Evolutionary conservation across 1,140 invertebrate genomes (phyloP).

Genomic region (Cheumatopsyche charites): DNA sequence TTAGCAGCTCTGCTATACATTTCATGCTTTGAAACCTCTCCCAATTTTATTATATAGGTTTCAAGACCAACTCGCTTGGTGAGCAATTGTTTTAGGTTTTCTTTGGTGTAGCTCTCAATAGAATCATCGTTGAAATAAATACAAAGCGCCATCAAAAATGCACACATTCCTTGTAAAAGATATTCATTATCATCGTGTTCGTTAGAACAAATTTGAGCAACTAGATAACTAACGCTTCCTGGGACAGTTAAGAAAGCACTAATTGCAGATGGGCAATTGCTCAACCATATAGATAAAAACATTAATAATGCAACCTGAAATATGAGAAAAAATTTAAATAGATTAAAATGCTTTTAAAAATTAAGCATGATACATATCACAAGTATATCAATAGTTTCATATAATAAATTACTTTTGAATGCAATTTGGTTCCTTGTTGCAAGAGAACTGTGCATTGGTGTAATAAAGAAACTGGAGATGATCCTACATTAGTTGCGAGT

Average conservation of each 20-base stretch:
- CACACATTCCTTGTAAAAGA: constrained; percentile 88
- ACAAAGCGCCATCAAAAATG: constrained; percentile 93
- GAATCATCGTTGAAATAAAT: constrained; percentile 92
- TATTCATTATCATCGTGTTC: constrained; percentile 89
- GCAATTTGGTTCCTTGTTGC: constrained; percentile 84
- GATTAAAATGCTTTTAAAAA: background rate
- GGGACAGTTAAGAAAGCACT: constrained; percentile 82
- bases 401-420: constrained; percentile 70
- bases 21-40: constrained; percentile 87
- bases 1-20: constrained; percentile 90
- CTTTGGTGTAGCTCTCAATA: constrained; percentile 78
- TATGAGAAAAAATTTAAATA: background rate
- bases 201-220: constrained; percentile 75
- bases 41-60: constrained; percentile 84
- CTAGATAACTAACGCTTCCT: constrained; percentile 86
- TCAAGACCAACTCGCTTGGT: constrained; percentile 92
- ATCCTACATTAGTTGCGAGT: constrained; percentile 84
- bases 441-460: constrained; percentile 86
- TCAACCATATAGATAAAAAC: constrained; percentile 88
- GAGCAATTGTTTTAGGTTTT: constrained; percentile 81
- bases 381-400: no score
- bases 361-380: background rate
- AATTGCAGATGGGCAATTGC: constrained; percentile 83
- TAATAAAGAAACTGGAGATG: constrained; percentile 84
- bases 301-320: constrained; percentile 83